A percentile compares a stretch with the other conserved stretches of the same genome.
Conservation (phyloP, 2,113 vertebrate species). For the Edolisoma coerulescens region DNA sequence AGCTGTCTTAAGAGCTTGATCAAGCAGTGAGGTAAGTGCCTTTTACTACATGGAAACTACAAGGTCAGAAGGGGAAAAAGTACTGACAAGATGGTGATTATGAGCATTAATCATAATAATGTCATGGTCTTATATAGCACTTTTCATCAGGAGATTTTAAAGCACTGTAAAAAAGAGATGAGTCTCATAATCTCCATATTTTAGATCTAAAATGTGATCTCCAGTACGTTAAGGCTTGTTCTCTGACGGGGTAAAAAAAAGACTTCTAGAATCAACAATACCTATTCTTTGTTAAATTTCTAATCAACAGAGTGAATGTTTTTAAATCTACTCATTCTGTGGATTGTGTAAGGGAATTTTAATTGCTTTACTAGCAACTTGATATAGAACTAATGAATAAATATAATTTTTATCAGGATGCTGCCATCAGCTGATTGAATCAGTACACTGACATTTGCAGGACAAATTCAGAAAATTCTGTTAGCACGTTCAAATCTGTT, state of each 20-base stretch:
- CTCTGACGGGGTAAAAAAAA: background rate
- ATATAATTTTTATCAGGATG: background rate
- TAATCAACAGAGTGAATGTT: background rate
- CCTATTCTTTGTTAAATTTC: background rate
- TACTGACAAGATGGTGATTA: constrained; percentile 56
- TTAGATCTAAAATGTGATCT: constrained; percentile 46
- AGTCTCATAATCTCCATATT: constrained; percentile 49
- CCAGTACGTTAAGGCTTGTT: background rate
- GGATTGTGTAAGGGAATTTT: background rate
- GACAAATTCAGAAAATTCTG: background rate
- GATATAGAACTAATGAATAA: background rate
- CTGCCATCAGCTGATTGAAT: background rate
- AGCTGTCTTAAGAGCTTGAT: constrained; percentile 59
- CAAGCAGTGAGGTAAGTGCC: constrained; percentile 62
- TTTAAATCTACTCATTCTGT: background rate
- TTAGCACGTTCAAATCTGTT: background rate
- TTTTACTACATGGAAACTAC: constrained; percentile 58
- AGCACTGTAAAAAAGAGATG: constrained; percentile 7
- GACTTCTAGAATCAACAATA: background rate
- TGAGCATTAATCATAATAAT: constrained; percentile 63
- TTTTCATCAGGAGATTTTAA: constrained; percentile 61
- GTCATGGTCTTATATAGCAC: constrained; percentile 40
- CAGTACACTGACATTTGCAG: background rate
- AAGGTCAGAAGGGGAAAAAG: constrained; percentile 61
- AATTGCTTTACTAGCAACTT: background rate